A percentile compares a stretch with the other conserved stretches of the same genome.
Conservation (phyloP, 2,888 invertebrate species). For the Limnephilus rhombicus region DNA sequence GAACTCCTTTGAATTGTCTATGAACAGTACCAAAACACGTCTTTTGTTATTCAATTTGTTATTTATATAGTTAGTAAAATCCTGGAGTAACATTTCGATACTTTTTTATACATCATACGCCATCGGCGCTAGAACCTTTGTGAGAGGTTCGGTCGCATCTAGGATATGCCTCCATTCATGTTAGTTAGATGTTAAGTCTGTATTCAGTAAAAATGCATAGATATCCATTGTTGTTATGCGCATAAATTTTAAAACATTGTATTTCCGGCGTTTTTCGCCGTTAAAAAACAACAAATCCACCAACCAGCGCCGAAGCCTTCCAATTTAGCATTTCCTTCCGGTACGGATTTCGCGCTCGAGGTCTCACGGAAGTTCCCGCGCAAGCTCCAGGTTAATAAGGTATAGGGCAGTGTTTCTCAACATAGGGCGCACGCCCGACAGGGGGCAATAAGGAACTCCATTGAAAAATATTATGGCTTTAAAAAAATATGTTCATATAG, state of each 20-base stretch:
- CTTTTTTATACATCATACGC: no score
- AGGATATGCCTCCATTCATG: no score
- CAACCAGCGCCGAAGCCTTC: background rate
- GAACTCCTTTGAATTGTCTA: no score
- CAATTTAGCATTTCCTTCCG: background rate
- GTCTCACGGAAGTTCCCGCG: background rate
- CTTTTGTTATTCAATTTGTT: no score
- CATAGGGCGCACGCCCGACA: no score
- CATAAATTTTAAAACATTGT: background rate
- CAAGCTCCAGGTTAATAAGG: background rate
- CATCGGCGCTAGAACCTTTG: background rate
- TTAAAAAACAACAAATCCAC: background rate
- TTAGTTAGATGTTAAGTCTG: background rate
- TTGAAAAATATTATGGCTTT: no score
- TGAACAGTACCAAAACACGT: no score
- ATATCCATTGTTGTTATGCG: background rate
- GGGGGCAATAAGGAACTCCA: no score
- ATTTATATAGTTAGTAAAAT: no score
- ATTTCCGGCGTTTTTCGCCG: background rate
- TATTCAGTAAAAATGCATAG: background rate
- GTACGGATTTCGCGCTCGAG: background rate
- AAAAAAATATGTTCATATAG: no score
- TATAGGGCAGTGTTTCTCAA: background rate
- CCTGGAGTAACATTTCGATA: no score
- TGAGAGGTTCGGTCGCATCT: background rate